Base-by-base conservation (phyloP, 2,888 invertebrate species). In the Drosophila birchii region DNA sequence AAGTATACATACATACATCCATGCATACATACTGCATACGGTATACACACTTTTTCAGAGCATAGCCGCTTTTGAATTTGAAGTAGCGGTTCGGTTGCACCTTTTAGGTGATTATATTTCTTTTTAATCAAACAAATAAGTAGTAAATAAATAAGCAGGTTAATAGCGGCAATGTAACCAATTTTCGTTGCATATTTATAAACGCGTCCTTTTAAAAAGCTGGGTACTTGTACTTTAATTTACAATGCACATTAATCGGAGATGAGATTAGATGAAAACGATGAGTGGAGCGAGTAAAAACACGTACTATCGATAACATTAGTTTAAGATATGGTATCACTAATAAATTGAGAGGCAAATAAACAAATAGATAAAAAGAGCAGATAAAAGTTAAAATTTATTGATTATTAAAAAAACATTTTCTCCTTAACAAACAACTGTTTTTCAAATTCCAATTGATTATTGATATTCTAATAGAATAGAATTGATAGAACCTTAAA, bases 41-140 rank as follows among this genome's bases (percentile, higher is more conserved):
- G 51, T 51, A 51, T 51, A 51, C 51, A 51, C 51, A 51, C 51
- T 34, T 34, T 51, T 51, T 51, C 34, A 20, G 8, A 51, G 34
- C 34, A 51, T 51, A 34, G 34, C 32, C 34, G 20, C 51, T 34
- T n/a, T 47, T 47, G n/a, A 47, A 47, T 29, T 47, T 51, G 9
- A 51, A 34, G 34, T 14, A 20, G 49, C 34, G 32, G 16, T 34
- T 51, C 16, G 16, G 9, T 16, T 16, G 16, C 5, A 23, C 23
- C 16, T 23, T 34, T 20, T 16, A 20, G 9, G 20, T 14, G 20
- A 6, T 34, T 9, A 16, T 51, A 34, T 20, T 20, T 16, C 9
- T 51, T 51, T 16, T 34, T 51, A 16, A 16, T 34, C 3, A 16
- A 16, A 16, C 16, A 20, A 20, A 14, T 14, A 5, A 16, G 51